A percentile compares a stretch with the other conserved stretches of the same genome.
These are phyloP conservation scores for Myopa tessellatipennis DNA, from an alignment of 2,888 invertebrate genomes.

Conservation along the genomic window DNA sequence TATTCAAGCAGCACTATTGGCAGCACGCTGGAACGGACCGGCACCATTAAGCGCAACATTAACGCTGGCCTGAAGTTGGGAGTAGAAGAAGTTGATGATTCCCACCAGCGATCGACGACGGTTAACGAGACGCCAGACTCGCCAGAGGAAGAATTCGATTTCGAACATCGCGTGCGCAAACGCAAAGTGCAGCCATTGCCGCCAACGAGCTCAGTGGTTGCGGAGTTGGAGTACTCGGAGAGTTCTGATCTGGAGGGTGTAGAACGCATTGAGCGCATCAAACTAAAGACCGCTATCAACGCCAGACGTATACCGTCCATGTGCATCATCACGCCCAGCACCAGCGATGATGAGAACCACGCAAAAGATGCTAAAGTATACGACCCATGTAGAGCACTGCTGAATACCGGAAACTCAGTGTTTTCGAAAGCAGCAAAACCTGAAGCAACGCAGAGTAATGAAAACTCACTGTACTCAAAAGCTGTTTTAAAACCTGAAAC, in stretches of 20 bases:
- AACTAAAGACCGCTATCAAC: slow-evolving; percentile 87
- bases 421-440: slow-evolving; percentile 42
- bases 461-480: slow-evolving; percentile 65
- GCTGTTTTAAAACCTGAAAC: slow-evolving; percentile 38
- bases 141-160: slow-evolving; percentile 67
- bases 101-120: slow-evolving; percentile 45
- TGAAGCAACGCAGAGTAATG: slow-evolving; percentile 68
- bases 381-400: slow-evolving; percentile 54
- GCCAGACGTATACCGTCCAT: slow-evolving; percentile 90
- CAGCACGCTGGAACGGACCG: slow-evolving; percentile 67
- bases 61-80: slow-evolving; percentile 70
- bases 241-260: slow-evolving; percentile 89
- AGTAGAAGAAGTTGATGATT: slow-evolving; percentile 69
- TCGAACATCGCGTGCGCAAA: slow-evolving; percentile 51
- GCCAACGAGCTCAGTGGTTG: slow-evolving; percentile 35
- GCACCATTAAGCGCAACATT: slow-evolving; percentile 68
- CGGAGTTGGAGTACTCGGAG: slow-evolving; percentile 85
- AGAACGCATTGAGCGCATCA: slow-evolving; percentile 85
- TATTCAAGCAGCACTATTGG: slow-evolving; percentile 68
- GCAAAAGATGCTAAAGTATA: slow-evolving; percentile 51
- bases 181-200: slow-evolving; percentile 56
- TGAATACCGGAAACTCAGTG: slow-evolving; percentile 71
- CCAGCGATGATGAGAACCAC: slow-evolving; percentile 83
- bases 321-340: slow-evolving; percentile 90
- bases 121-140: slow-evolving; percentile 52